Evolutionary conservation across 2,113 vertebrate species (phyloP).

Genomic region (Spilogale gracilis): DNA sequence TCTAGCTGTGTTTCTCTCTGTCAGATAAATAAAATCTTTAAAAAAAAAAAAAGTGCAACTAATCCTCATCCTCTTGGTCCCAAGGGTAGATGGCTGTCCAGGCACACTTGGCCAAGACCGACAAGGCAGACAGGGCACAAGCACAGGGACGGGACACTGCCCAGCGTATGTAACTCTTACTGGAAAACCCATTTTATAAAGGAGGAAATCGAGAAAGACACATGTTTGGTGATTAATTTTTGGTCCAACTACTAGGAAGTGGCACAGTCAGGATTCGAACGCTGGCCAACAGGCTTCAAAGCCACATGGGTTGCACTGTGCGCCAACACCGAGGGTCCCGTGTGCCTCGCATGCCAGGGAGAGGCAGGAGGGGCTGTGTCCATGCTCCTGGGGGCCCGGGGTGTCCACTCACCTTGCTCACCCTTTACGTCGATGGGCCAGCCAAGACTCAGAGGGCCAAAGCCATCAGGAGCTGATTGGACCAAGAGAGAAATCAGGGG

Average conservation of each 20-base stretch:
- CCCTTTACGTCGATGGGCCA: neutral
- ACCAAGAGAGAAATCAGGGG: neutral
- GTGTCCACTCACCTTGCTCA: neutral
- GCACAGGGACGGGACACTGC: neutral
- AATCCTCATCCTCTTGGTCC: neutral
- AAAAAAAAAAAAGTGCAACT: too few species aligned
- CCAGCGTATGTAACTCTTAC: neutral
- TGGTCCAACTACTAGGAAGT: neutral
- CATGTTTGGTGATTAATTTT: neutral
- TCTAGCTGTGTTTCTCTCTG: too few species aligned
- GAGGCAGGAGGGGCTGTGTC: neutral
- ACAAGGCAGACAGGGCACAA: neutral
- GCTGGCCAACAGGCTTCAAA: neutral
- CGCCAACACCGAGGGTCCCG: neutral
- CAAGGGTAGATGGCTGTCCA: neutral
- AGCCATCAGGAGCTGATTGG: neutral
- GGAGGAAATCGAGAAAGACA: neutral
- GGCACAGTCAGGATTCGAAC: neutral
- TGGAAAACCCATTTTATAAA: neutral
- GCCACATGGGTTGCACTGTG: rapidly evolving
- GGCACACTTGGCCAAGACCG: neutral
- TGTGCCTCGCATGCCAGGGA: neutral
- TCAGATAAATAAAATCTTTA: too few species aligned
- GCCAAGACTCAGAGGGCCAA: neutral
- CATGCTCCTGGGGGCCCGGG: too few species aligned